Percentiles rank a stretch among this genome's conserved stretches.
phyloP scores from a whole-genome alignment of 92 coral and sea anemone species.

The Galaxea fascicularis region DNA sequence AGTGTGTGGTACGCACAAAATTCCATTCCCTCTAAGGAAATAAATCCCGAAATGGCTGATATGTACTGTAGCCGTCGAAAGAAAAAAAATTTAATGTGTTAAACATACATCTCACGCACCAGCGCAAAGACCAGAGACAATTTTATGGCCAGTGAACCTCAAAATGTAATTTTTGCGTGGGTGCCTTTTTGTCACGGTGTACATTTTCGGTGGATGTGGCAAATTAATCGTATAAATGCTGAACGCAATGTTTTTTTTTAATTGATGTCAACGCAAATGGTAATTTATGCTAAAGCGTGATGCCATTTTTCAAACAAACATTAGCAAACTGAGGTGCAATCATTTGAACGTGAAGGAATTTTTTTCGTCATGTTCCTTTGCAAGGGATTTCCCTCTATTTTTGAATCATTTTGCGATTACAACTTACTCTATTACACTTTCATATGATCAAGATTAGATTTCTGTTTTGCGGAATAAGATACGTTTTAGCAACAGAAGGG shows the following conservation, averaged over 20 bases:
- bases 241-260: constrained; percentile 18
- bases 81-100: too few species aligned
- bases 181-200: not conserved
- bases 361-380: not conserved
- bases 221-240: not conserved
- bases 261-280: constrained; percentile 22
- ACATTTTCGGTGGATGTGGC: not conserved
- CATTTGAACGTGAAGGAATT: constrained; percentile 6
- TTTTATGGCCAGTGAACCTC: too few species aligned
- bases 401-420: not conserved
- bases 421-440: not conserved
- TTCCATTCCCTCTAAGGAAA: not conserved
- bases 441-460: not conserved
- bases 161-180: not conserved
- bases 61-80: too few species aligned
- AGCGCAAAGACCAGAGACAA: too few species aligned
- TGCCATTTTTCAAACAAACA: constrained; percentile 25
- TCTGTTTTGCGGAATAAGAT: not conserved
- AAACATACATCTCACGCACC: too few species aligned
- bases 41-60: too few species aligned
- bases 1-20: not conserved
- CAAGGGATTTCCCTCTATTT: too few species aligned
- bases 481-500: not conserved
- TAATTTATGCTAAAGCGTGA: constrained; percentile 38
- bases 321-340: not conserved